These are phyloP conservation scores for Maconellicoccus hirsutus DNA, from an alignment of 1,140 invertebrate genomes.

Conservation along the genomic window DNA sequence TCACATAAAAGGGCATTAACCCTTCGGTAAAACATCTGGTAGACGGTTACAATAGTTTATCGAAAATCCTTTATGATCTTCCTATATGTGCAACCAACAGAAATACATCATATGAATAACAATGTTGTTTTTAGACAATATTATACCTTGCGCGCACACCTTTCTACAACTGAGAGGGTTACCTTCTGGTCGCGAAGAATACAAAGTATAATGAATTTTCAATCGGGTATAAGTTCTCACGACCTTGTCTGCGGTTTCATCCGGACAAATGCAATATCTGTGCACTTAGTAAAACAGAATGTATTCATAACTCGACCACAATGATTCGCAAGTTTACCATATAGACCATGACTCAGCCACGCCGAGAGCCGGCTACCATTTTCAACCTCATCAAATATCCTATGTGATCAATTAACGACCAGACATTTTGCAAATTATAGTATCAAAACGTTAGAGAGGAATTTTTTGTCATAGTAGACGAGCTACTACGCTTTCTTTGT, in stretches of 20 bases:
- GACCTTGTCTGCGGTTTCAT: slow-evolving; percentile 2
- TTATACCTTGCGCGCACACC: slow-evolving; percentile 1
- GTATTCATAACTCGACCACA: not conserved
- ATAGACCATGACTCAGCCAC: too few species aligned
- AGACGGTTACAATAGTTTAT: slow-evolving; percentile 4
- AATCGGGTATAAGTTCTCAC: slow-evolving; percentile 3
- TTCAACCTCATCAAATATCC: too few species aligned
- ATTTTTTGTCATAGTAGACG: too few species aligned
- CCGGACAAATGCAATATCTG: not conserved
- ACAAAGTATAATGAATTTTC: slow-evolving; percentile 9
- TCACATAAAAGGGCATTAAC: not conserved
- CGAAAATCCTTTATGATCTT: not conserved
- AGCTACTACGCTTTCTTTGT: too few species aligned
- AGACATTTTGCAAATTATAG: too few species aligned
- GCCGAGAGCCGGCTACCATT: too few species aligned
- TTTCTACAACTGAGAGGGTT: not conserved
- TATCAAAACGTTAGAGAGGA: too few species aligned
- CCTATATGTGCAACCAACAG: slow-evolving; percentile 3
- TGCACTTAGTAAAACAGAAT: not conserved
- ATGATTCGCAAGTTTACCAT: not conserved
- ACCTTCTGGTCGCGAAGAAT: not conserved
- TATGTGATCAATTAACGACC: too few species aligned
- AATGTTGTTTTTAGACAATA: slow-evolving; percentile 9
- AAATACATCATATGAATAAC: slow-evolving; percentile 9
- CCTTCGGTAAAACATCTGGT: not conserved